phyloP scores from a whole-genome alignment of 2,797 vertebrate genomes.

The Catostomus latipinnis region DNA sequence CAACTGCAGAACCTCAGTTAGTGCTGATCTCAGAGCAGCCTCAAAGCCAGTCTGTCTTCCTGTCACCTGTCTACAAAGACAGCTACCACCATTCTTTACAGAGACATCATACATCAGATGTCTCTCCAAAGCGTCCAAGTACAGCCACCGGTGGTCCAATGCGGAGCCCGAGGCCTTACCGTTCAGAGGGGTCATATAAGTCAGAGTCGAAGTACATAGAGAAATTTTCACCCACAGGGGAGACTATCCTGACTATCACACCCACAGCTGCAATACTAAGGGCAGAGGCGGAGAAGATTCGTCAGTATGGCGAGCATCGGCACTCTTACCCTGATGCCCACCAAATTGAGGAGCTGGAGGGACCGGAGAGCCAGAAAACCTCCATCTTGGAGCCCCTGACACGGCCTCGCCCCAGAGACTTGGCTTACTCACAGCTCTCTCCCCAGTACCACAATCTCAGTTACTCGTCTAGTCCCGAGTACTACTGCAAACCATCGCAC shows the following conservation, averaged over 20 bases:
- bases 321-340: conserved; percentile 93
- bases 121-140: conserved; percentile 89
- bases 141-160: conserved; percentile 90
- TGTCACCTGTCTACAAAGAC: conserved; percentile 91
- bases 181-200: conserved; percentile 81
- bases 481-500: conserved; percentile 92
- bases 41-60: conserved; percentile 88
- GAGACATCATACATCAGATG: conserved; percentile 89
- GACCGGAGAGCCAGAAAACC: conserved; percentile 84
- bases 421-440: conserved; percentile 94
- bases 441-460: conserved; percentile 96
- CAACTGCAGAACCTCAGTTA: conserved; percentile 90
- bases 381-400: conserved; percentile 96
- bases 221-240: conserved; percentile 91
- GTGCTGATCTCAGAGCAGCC: conserved; percentile 93
- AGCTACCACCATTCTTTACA: conserved; percentile 92
- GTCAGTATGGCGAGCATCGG: conserved; percentile 92
- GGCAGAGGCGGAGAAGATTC: conserved; percentile 94
- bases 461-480: conserved; percentile 95
- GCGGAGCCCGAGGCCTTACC: conserved; percentile 93
- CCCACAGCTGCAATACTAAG: conserved; percentile 90
- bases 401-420: conserved; percentile 92
- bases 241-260: conserved; percentile 93
- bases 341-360: conserved; percentile 86
- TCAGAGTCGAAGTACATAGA: conserved; percentile 95